Percentiles rank a stretch among this genome's conserved stretches.
These are phyloP conservation scores for Camponotus floridanus DNA, from an alignment of 1,140 invertebrate genomes.

Conservation along the genomic window DNA sequence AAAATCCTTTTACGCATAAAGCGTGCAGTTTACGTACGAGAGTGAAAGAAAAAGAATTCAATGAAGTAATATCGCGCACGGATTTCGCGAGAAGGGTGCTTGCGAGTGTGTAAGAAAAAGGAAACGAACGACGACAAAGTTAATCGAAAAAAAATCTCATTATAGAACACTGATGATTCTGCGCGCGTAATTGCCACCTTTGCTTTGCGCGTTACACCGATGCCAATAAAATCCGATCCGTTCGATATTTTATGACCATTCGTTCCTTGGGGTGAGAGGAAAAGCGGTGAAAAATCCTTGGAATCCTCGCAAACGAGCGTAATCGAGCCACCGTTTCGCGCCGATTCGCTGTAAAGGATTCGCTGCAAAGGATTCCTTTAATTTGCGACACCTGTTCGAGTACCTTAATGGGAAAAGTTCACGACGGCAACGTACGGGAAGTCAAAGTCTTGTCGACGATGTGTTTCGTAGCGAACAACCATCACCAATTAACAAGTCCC, in stretches of 20 bases:
- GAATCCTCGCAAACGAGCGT: constrained; percentile 15
- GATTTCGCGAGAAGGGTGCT: not conserved
- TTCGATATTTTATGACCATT: constrained; percentile 35
- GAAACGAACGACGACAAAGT: not conserved
- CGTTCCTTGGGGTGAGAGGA: not conserved
- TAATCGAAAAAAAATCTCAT: constrained; percentile 48
- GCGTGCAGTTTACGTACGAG: constrained; percentile 36
- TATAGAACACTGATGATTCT: constrained; percentile 34
- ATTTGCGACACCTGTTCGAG: constrained; percentile 26
- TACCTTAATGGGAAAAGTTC: constrained; percentile 30
- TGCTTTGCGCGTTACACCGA: constrained; percentile 26
- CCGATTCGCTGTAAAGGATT: constrained; percentile 8
- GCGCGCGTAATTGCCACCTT: constrained; percentile 43
- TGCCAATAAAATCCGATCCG: not conserved
- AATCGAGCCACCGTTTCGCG: constrained; percentile 52
- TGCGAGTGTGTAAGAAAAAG: not conserved
- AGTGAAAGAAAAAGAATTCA: constrained; percentile 10
- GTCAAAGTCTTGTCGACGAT: not conserved
- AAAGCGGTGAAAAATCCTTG: constrained; percentile 33
- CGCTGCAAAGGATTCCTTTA: constrained; percentile 42
- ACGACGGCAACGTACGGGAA: not conserved
- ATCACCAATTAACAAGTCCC: constrained; percentile 36
- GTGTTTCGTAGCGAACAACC: not conserved
- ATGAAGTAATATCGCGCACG: constrained; percentile 47
- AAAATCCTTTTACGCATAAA: constrained; percentile 26